Base-by-base conservation (phyloP, 2,888 invertebrate species). In the Nowickia ferox region DNA sequence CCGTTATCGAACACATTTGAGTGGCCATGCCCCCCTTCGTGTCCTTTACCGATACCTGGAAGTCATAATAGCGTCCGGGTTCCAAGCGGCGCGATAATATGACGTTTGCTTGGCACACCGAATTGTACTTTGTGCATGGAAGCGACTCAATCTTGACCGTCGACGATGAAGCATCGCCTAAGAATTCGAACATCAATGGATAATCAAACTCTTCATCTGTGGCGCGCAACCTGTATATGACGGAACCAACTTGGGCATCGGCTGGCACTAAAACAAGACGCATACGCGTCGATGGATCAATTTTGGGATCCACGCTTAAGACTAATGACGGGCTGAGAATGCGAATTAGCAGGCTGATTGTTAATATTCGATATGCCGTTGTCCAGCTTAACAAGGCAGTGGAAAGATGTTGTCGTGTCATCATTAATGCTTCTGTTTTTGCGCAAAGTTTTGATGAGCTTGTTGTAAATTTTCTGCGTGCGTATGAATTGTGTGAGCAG, bases 151-250 rank as follows among this genome's bases (percentile, higher is more conserved):
- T 94, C 88, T 95, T 95, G 87, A 97, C 95, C 90, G 96, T 95
- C 81, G 96, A 95, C 87, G 96, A 95, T 88, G 96, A 95, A 90
- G 95, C 95, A 92, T 95, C 95, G 95, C 96, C 96, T 87, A 95
- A 95, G 88, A 97, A 95, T 89, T 96, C 96, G 93, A 97, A 97
- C 88, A 95, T 94, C 89, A 97, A 93, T 82, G 97, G 97, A 93
- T 97, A 97, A 93, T 97, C 97, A 92, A 96, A 96, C 93, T 97
- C 96, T 83, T 97, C 96, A 92, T 98, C 97, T 88, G 96, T 96
- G 87, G 97, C 97, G 90, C 97, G 95, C 89, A 98, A 95, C 89
- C 97, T 94, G 94, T 97, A 98, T 93, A 98, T 96, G 91, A 97
- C 96, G 78, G 97, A 96, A 89, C 96, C 96, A 89, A 96, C 95